Evolutionary conservation across 2,113 vertebrate genomes (phyloP).

Genomic region (Holacanthus passer): DNA sequence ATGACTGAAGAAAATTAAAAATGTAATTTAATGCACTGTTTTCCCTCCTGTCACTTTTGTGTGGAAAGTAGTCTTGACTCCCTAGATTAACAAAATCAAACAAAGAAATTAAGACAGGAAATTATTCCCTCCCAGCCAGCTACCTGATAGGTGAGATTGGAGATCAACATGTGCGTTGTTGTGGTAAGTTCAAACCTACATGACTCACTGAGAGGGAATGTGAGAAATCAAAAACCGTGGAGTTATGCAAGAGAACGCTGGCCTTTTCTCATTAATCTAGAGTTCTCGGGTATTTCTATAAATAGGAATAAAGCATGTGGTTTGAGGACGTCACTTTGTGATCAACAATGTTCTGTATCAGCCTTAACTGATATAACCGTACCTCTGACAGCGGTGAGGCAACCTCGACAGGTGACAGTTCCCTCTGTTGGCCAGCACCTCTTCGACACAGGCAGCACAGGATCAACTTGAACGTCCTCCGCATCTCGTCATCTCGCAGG

Average conservation of each 20-base stretch:
- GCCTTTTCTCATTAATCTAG: not conserved
- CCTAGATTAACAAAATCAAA: not conserved
- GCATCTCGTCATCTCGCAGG: slow-evolving; percentile 91
- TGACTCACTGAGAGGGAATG: not conserved
- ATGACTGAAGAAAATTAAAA: not conserved
- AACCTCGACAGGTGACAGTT: slow-evolving; percentile 27
- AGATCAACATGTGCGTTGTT: not conserved
- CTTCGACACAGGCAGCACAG: slow-evolving; percentile 85
- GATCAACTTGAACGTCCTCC: slow-evolving; percentile 89
- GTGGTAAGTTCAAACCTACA: not conserved
- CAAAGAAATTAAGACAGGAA: not conserved
- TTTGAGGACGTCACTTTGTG: not conserved
- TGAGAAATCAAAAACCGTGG: not conserved
- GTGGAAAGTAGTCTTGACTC: not conserved
- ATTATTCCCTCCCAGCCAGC: not conserved
- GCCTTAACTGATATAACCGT: not conserved
- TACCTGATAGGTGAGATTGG: not conserved
- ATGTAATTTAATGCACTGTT: not conserved
- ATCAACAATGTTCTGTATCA: not conserved
- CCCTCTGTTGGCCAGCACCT: slow-evolving; percentile 40
- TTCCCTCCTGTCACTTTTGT: not conserved
- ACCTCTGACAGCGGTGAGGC: slow-evolving; percentile 73
- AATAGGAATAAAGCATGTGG: not conserved
- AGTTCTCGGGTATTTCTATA: not conserved
- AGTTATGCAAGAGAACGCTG: not conserved